phyloP scores from a whole-genome alignment of 1,140 invertebrate species.

The Ericerus pela region DNA sequence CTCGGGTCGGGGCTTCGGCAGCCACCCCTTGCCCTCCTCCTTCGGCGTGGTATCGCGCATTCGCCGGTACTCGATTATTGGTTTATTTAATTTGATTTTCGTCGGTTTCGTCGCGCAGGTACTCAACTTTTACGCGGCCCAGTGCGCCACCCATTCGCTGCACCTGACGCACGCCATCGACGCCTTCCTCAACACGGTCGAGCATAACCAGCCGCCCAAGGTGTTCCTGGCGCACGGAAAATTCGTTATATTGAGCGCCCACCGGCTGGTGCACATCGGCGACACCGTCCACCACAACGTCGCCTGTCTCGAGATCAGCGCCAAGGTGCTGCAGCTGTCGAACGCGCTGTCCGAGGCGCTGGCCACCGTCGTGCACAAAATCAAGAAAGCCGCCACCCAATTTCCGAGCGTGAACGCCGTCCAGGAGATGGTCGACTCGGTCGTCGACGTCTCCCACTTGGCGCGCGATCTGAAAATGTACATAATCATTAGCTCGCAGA shows the following conservation, averaged over 20 bases:
- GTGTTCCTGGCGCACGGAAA: conserved; percentile 77
- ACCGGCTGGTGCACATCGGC: conserved; percentile 82
- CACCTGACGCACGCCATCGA: conserved; percentile 78
- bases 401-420: conserved; percentile 79
- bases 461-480: conserved; percentile 17
- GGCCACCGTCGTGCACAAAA: conserved; percentile 67
- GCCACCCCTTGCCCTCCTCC: too few species aligned
- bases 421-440: conserved; percentile 83
- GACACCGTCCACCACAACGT: conserved; percentile 77
- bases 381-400: conserved; percentile 75
- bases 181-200: conserved; percentile 76
- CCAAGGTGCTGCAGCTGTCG: conserved; percentile 57
- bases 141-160: conserved; percentile 65
- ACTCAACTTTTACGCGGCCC: conserved; percentile 68
- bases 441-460: conserved; percentile 63
- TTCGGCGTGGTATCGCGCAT: too few species aligned
- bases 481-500: background rate
- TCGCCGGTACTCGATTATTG: background rate
- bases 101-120: conserved; percentile 42
- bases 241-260: conserved; percentile 81
- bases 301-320: conserved; percentile 49
- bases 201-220: conserved; percentile 83
- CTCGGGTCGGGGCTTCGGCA: too few species aligned
- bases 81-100: background rate
- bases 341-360: conserved; percentile 71